Conservation (phyloP, 30 jellyfish, hydroid and myxozoan species). For the Chironex yamaguchii region DNA sequence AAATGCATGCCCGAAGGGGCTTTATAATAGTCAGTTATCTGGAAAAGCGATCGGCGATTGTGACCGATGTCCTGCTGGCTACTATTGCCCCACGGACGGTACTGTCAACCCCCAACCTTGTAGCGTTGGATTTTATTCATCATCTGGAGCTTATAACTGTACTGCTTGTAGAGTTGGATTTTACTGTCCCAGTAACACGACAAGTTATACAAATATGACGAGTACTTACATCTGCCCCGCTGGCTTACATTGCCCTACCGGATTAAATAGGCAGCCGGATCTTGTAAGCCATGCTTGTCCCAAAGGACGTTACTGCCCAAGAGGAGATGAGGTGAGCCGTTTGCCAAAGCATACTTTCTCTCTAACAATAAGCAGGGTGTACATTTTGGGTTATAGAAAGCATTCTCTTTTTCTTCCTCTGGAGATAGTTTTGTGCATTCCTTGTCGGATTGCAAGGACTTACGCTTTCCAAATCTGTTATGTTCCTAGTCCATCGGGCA, state of each 20-base stretch:
- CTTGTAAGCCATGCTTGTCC: constrained; percentile 79
- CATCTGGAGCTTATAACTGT: constrained; percentile 85
- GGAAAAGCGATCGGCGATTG: constrained; percentile 90
- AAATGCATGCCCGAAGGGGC: constrained; percentile 89
- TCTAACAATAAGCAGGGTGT: no score
- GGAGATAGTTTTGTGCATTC: no score
- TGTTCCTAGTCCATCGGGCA: no score
- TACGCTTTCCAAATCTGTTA: no score
- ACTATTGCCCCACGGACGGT: constrained; percentile 82
- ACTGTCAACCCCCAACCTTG: constrained; percentile 87
- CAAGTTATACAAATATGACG: constrained; percentile 78
- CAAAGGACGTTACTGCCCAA: constrained; percentile 87
- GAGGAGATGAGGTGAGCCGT: constrained; percentile 85
- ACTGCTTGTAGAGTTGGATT: constrained; percentile 84
- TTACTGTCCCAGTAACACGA: constrained; percentile 83
- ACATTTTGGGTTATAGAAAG: no score
- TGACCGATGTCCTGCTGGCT: constrained; percentile 85
- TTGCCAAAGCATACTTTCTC: no score
- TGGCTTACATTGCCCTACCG: constrained; percentile 95
- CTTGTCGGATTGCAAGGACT: no score
- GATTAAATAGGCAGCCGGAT: constrained; percentile 84
- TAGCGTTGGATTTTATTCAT: constrained; percentile 79
- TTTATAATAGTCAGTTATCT: constrained; percentile 61
- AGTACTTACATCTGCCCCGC: constrained; percentile 88
- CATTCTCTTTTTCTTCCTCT: no score